Conservation (phyloP, 2,797 vertebrate species). For the Gallinago stenura region DNA sequence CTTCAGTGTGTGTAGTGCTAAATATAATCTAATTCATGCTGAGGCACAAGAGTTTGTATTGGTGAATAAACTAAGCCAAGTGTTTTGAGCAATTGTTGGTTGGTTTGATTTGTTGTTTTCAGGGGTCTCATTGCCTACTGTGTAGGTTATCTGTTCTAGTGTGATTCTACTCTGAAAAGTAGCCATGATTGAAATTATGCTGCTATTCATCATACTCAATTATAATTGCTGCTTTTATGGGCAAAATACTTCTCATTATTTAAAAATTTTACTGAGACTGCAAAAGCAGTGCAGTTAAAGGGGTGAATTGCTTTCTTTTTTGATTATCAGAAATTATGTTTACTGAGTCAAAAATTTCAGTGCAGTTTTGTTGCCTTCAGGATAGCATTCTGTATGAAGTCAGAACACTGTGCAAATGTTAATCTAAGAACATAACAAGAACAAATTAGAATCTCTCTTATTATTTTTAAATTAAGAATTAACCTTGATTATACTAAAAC, state of each 20-base stretch:
- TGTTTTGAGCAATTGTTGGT: background rate
- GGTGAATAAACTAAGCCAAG: background rate
- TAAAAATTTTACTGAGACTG: background rate
- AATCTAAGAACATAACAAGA: background rate
- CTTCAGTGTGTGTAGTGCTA: background rate
- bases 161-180: background rate
- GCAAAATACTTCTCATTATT: background rate
- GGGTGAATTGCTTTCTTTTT: background rate
- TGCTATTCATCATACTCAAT: background rate
- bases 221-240: background rate
- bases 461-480: background rate
- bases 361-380: background rate
- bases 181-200: background rate
- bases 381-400: background rate
- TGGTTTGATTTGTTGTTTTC: background rate
- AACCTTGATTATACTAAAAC: background rate
- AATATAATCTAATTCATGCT: background rate
- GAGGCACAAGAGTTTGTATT: background rate
- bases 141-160: background rate
- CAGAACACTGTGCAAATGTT: background rate
- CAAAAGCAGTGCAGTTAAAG: background rate
- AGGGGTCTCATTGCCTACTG: background rate
- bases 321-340: background rate
- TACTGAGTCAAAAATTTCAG: background rate
- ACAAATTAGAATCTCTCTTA: background rate